Percentiles rank a stretch among this genome's conserved stretches.
Evolutionary conservation across 1,140 invertebrate species (phyloP).

Genomic region (Lethrus apterus): DNA sequence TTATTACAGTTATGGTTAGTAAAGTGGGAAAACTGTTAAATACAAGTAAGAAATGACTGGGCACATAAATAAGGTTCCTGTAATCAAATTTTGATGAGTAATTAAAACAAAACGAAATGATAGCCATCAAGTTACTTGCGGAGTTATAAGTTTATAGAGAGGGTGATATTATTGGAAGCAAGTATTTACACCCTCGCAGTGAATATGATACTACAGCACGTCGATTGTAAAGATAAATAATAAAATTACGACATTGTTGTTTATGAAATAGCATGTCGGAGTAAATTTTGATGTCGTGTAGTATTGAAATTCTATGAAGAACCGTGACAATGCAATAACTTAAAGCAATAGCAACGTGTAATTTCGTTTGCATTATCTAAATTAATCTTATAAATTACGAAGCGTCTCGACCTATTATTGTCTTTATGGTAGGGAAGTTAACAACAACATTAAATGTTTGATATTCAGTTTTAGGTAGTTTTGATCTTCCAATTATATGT

Average conservation of each 20-base stretch:
- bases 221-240: conserved; percentile 12
- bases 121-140: conserved; percentile 33
- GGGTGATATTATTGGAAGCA: conserved; percentile 9
- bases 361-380: conserved; percentile 24
- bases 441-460: conserved; percentile 23
- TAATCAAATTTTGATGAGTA: conserved; percentile 39
- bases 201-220: not conserved
- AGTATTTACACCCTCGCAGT: conserved; percentile 9
- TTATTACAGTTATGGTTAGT: too few relatives aligned
- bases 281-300: not conserved
- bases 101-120: conserved; percentile 39
- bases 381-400: conserved; percentile 27
- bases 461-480: conserved; percentile 20
- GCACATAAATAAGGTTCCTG: conserved; percentile 29
- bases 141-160: conserved; percentile 34
- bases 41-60: conserved; percentile 17
- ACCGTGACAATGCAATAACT: conserved; percentile 1
- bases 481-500: conserved; percentile 10
- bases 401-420: conserved; percentile 10
- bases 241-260: conserved; percentile 2
- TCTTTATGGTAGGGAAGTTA: conserved; percentile 21
- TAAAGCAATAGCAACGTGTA: not conserved
- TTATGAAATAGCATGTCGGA: conserved; percentile 6
- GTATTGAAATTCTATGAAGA: not conserved
- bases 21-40: conserved; percentile 8